Evolutionary conservation across 2,888 invertebrate genomes (phyloP).

Genomic region (Mythimna loreyi): DNA sequence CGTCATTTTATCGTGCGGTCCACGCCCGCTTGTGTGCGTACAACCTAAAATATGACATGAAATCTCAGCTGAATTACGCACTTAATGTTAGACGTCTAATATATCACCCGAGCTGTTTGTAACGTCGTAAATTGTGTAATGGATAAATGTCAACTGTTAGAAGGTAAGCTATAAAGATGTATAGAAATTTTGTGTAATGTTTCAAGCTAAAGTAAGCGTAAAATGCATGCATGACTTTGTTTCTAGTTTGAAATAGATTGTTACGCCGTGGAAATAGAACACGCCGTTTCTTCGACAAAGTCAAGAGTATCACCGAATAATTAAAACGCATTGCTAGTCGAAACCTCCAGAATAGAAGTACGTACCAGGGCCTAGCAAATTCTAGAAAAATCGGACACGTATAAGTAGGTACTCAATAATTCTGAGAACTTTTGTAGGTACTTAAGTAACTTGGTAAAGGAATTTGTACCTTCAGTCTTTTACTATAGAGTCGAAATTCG

Average conservation of each 20-base stretch:
- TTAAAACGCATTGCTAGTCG: too few relatives aligned
- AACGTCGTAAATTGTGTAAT: conserved; percentile 46
- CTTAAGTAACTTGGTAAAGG: too few relatives aligned
- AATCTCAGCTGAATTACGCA: conserved; percentile 57
- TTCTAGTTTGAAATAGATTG: background rate
- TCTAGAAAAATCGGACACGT: too few relatives aligned
- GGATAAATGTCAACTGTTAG: conserved; percentile 52
- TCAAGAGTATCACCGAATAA: too few relatives aligned
- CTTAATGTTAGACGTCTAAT: conserved; percentile 55
- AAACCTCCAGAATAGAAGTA: too few relatives aligned
- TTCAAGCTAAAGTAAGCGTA: conserved; percentile 16
- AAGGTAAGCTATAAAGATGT: conserved; percentile 40
- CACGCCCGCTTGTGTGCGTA: conserved; percentile 61
- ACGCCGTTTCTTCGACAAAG: too few relatives aligned
- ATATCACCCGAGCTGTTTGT: conserved; percentile 51
- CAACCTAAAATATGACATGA: conserved; percentile 59
- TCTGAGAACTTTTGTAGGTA: too few relatives aligned
- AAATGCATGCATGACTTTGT: conserved; percentile 8
- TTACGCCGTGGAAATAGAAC: too few relatives aligned
- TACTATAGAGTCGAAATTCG: too few relatives aligned
- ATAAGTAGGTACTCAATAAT: too few relatives aligned
- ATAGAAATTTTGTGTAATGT: conserved; percentile 6
- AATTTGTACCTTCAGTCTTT: too few relatives aligned
- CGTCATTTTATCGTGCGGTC: conserved; percentile 69
- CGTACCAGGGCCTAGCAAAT: too few relatives aligned